Conservation (phyloP, 2,113 vertebrate species). For the Ctenomys sociabilis region DNA sequence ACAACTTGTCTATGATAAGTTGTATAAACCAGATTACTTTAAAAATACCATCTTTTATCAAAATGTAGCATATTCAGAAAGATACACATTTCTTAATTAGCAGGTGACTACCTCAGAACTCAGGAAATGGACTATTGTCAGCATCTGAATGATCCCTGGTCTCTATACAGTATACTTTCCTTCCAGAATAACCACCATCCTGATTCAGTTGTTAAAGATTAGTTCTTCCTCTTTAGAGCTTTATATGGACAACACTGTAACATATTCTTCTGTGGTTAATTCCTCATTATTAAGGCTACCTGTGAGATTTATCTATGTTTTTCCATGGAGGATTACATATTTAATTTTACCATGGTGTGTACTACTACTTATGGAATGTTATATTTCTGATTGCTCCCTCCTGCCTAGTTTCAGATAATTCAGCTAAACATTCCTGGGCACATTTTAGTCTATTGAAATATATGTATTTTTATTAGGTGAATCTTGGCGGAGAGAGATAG, state of each 20-base stretch:
- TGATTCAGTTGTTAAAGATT: neutral
- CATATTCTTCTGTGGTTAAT: neutral
- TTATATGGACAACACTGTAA: neutral
- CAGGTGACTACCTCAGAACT: neutral
- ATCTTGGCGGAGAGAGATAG: too few species aligned
- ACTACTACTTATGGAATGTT: neutral
- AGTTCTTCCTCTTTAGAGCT: neutral
- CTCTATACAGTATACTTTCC: neutral
- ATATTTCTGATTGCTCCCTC: neutral
- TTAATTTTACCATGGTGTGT: neutral
- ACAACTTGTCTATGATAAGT: neutral
- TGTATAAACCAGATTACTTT: conserved; percentile 5
- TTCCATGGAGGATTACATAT: neutral
- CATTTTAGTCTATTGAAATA: neutral
- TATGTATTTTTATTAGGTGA: neutral
- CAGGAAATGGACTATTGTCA: neutral
- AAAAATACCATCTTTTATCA: neutral
- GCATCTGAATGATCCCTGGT: neutral
- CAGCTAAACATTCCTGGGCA: neutral
- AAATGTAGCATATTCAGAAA: neutral
- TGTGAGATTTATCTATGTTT: neutral
- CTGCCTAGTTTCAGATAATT: neutral
- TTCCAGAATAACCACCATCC: neutral
- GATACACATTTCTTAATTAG: neutral
- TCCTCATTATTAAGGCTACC: neutral